Percentiles rank a stretch among this genome's conserved stretches.
These are phyloP conservation scores for Sus cebifrons DNA, from an alignment of 2,797 vertebrate species.

Conservation along the genomic window DNA sequence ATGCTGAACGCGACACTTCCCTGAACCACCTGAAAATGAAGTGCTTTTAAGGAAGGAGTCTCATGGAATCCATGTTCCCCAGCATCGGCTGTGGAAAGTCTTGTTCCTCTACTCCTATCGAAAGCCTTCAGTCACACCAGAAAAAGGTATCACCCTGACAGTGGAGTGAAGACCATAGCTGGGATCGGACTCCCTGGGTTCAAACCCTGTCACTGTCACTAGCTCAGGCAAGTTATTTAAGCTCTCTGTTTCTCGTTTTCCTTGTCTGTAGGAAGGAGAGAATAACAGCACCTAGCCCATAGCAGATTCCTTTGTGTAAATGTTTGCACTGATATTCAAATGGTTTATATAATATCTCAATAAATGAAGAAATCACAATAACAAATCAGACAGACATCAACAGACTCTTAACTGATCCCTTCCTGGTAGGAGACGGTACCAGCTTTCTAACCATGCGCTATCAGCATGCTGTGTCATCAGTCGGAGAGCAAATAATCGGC, in stretches of 20 bases:
- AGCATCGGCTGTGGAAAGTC: slow-evolving; percentile 16
- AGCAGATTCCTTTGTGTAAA: background rate
- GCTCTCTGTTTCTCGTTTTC: background rate
- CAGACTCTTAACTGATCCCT: background rate
- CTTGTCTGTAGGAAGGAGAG: background rate
- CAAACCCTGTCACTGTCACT: background rate
- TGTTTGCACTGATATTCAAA: background rate
- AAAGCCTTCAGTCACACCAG: background rate
- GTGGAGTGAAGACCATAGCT: background rate
- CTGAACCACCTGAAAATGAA: background rate
- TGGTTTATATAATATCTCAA: slow-evolving; percentile 18
- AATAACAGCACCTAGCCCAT: background rate
- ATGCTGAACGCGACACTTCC: background rate
- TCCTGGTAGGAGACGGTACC: background rate
- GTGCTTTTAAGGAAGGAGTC: background rate
- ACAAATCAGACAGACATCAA: background rate
- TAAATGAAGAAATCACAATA: slow-evolving; percentile 53
- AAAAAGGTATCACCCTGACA: background rate
- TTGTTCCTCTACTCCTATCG: background rate
- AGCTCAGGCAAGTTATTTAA: background rate
- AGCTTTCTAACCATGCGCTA: background rate
- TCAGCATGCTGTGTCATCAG: background rate
- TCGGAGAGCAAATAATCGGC: background rate
- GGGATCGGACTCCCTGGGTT: background rate
- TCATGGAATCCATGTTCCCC: background rate